Base-by-base conservation (phyloP, 2,797 vertebrate species). In the Macropodus opercularis region DNA sequence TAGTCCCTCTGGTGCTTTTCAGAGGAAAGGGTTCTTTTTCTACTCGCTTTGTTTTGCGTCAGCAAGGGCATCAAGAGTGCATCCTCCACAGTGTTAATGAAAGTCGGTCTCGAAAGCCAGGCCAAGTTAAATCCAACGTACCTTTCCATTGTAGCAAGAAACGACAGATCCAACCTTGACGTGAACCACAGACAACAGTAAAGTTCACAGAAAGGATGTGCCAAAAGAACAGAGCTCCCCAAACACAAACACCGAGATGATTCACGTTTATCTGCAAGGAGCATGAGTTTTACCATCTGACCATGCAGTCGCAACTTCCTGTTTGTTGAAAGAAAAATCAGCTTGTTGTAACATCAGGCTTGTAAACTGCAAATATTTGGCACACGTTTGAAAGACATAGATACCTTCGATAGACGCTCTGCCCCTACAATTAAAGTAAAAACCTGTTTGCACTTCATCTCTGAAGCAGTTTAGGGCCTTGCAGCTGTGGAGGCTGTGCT, bases 61-160 rank as follows among this genome's bases (percentile, higher is more conserved):
- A 92, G 81, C n/a, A 69, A 84, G 81, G 86, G 81, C 83, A 88
- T 44, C 24, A 52, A 86, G 74, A 89, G 88, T 85, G 85, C 89
- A 88, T 76, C 77, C 63, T 75, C 77, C 34, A 41, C 69, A 13
- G 72, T 23, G 75, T 57, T 79, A 81, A 80, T 85, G 78, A 85
- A 83, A 79, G 56, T 48, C 18, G 65, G 75, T 69, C 75, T 75
- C 21, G 24, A 67, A 67, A 50, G 81, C 71, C 63, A 68, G n/a
- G 69, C 72, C 74, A 78, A 70, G 71, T 74, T 59, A 64, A 77
- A 70, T 54, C 68, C 64, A 56, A 54, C 23, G 63, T 50, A 69
- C 63, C 18, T 71, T 81, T 86, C 69, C 65, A 65, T 69, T 72
- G 62, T 9, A 72, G 60, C n/a, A 48, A 24, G 22, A 24, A 65